A percentile compares a stretch with the other conserved stretches of the same genome.
Conservation (phyloP, 2,113 vertebrate genomes). For the Columba livia region DNA sequence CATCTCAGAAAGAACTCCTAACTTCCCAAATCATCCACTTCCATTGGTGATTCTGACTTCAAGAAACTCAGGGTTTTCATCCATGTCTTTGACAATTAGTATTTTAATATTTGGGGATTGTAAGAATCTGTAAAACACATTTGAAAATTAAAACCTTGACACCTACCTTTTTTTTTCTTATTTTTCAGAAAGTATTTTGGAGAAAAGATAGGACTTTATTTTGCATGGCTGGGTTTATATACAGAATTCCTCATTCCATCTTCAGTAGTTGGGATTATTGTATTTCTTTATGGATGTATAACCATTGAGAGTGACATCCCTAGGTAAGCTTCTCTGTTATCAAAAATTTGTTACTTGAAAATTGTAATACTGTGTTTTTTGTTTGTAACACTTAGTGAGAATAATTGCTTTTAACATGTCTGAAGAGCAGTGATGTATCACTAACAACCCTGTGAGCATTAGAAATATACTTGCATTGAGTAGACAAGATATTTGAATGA, state of each 20-base stretch:
- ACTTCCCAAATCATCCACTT: neutral
- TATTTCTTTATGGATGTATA: constrained; percentile 93
- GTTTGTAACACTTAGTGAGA: neutral
- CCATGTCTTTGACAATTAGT: neutral
- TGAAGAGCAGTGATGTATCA: neutral
- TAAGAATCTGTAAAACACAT: neutral
- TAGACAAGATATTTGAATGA: neutral
- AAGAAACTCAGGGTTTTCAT: neutral
- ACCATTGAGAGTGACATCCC: constrained; percentile 93
- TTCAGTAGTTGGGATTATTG: constrained; percentile 91
- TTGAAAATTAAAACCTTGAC: neutral
- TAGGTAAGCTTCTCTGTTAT: constrained; percentile 77
- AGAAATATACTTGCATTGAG: neutral
- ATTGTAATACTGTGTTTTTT: neutral
- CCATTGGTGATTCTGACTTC: neutral
- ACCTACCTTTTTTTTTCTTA: neutral
- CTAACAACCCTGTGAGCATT: neutral
- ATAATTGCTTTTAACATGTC: neutral
- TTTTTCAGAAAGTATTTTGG: constrained; percentile 95
- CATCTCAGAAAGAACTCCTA: neutral
- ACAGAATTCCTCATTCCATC: constrained; percentile 94
- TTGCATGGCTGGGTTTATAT: constrained; percentile 97
- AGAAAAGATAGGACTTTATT: constrained; percentile 98
- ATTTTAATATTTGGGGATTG: neutral
- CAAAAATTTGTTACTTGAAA: neutral